Base-by-base conservation (phyloP, 2,113 vertebrate species). In the Pteruthius melanotis region DNA sequence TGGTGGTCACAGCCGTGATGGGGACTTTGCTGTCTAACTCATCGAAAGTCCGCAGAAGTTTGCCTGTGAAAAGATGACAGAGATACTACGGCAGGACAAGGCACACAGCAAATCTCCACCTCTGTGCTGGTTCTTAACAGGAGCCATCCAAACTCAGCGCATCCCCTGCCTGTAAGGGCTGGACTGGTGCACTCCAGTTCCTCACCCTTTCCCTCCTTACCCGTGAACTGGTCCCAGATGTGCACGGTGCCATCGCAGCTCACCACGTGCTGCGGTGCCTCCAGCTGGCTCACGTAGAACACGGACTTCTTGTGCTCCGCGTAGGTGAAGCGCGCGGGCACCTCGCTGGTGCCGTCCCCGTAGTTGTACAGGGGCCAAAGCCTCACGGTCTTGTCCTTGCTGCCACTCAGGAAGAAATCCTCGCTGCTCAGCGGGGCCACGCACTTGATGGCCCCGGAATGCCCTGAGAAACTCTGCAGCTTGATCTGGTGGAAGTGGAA, bases 401-500 rank as follows among this genome's bases (percentile, higher is more conserved):
- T 99, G 78, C 99, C 99, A 3, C 99, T 99, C 27, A 99, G 98
- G 85, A 99, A 99, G 97, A 99, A 99, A 97, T 99, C 99, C 95
- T 99, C 99, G 0, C 98, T 98, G 44, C 98, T 97, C 78, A 99
- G 96, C 0, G 99, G 98, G 1, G 99, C 98, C 97, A 99, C 97
- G 15, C 99, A 99, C 96, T 99, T 99, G 87, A 98, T 98, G 12
- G 99, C 98, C n/a, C 99, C 98, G 0, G 98, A 97, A 96, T 99
- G 99, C 88, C 99, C 99, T 21, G 98, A 97, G 87, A 99, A 99
- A 91, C 98, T 99, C 98, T 99, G 99, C 87, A 99, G 98, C 93
- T 99, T 98, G 94, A 99, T 99, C 98, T 99, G 99, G 95, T 99
- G 99, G 97, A 99, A 99, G 98, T 99, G 98, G 96, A 99, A 99